Evolutionary conservation across 2,888 invertebrate genomes (phyloP).

Genomic region (Griposia aprilina): DNA sequence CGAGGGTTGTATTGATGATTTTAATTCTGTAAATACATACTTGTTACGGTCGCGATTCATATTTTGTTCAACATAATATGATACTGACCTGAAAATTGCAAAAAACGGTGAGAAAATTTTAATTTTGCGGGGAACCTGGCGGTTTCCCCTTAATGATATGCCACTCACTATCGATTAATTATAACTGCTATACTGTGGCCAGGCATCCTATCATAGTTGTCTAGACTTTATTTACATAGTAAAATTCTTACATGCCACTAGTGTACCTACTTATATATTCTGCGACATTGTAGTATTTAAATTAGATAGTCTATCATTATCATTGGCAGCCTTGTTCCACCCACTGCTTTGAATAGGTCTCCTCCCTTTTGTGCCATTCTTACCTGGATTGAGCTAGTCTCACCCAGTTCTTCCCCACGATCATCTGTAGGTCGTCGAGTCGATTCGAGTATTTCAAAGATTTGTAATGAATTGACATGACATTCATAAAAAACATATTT

Average conservation of each 20-base stretch:
- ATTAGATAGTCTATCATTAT: no score
- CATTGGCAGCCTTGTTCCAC: no score
- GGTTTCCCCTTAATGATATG: constrained; percentile 1
- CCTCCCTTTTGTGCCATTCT: neutral
- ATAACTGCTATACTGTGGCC: neutral
- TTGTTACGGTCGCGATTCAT: no score
- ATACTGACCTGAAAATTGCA: no score
- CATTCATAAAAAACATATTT: no score
- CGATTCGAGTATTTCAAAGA: no score
- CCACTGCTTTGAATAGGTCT: neutral
- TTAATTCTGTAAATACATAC: no score
- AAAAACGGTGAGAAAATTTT: no score
- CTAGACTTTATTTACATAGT: neutral
- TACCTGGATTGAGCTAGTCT: neutral
- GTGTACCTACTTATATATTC: neutral
- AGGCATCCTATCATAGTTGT: neutral
- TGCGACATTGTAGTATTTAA: neutral
- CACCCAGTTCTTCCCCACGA: neutral
- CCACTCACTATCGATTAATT: constrained; percentile 10
- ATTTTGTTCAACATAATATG: no score
- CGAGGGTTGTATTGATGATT: no score
- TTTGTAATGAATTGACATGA: no score
- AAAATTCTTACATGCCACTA: neutral
- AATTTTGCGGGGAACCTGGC: no score
- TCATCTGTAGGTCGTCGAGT: neutral